Evolutionary conservation across 2,888 invertebrate genomes (phyloP).

Genomic region (Celastrina argiolus): DNA sequence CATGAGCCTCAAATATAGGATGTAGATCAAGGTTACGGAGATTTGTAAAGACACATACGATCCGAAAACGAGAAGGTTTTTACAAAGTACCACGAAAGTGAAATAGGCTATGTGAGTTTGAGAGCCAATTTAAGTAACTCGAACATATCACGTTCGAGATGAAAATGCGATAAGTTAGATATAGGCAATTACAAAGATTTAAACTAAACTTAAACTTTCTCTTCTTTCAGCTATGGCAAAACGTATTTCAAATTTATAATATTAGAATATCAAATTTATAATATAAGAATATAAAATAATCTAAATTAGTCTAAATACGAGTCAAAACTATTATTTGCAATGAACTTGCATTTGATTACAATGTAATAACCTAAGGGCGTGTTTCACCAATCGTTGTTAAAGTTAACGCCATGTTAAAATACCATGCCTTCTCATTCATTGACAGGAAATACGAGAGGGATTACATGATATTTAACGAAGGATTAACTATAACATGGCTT

Average conservation of each 20-base stretch:
- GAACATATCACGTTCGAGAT: neutral
- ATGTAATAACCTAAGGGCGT: too few relatives aligned
- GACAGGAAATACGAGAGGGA: too few relatives aligned
- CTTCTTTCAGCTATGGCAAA: neutral
- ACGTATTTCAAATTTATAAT: too few relatives aligned
- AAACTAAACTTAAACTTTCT: neutral
- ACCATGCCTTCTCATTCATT: too few relatives aligned
- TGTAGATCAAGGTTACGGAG: constrained; percentile 31
- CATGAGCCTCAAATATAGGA: constrained; percentile 30
- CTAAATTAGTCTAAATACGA: neutral
- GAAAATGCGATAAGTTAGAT: neutral
- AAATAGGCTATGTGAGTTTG: neutral
- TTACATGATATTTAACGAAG: too few relatives aligned
- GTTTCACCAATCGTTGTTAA: too few relatives aligned
- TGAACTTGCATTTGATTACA: too few relatives aligned
- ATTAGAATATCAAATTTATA: too few relatives aligned
- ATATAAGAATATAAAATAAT: neutral
- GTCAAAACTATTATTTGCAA: too few relatives aligned
- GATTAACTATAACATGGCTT: too few relatives aligned
- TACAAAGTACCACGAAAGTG: neutral
- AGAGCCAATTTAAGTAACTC: neutral
- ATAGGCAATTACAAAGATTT: neutral
- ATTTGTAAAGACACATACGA: neutral
- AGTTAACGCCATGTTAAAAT: too few relatives aligned
- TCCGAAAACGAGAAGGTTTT: neutral